A percentile compares a stretch with the other conserved stretches of the same genome.
These are phyloP conservation scores for Stigmatopora nigra DNA, from an alignment of 2,113 vertebrate genomes.

Conservation along the genomic window DNA sequence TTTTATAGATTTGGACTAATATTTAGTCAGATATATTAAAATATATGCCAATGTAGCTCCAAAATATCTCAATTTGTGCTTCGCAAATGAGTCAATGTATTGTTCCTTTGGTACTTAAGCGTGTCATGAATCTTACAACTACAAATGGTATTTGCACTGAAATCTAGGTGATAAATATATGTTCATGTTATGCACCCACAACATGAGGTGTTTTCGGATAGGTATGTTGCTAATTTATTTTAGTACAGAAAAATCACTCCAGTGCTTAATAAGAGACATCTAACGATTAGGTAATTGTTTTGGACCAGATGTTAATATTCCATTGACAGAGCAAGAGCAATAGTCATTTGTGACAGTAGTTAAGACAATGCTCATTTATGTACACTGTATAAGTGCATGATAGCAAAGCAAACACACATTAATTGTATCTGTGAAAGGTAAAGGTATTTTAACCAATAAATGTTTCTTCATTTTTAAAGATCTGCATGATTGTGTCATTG, in stretches of 20 bases:
- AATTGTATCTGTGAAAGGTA: slow-evolving; percentile 78
- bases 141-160: slow-evolving; percentile 89
- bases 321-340: slow-evolving; percentile 59
- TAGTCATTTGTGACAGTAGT: slow-evolving; percentile 39
- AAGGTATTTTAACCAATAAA: slow-evolving; percentile 95
- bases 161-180: slow-evolving; percentile 75
- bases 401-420: slow-evolving; percentile 68
- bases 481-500: slow-evolving; percentile 11
- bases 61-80: slow-evolving; percentile 54
- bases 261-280: slow-evolving; percentile 40
- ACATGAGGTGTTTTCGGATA: slow-evolving; percentile 72
- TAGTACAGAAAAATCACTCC: slow-evolving; percentile 61
- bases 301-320: slow-evolving; percentile 34
- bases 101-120: slow-evolving; percentile 65
- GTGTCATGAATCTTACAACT: slow-evolving; percentile 74
- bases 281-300: slow-evolving; percentile 24
- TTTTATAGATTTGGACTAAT: slow-evolving; percentile 85
- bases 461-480: slow-evolving; percentile 59
- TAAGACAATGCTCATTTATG: slow-evolving; percentile 74
- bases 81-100: slow-evolving; percentile 48
- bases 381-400: slow-evolving; percentile 81
- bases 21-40: slow-evolving; percentile 75
- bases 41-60: slow-evolving; percentile 71
- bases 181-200: slow-evolving; percentile 73
- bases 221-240: slow-evolving; percentile 95